These are phyloP conservation scores for Copsychus sechellarum DNA, from an alignment of 2,113 vertebrate species.

Conservation along the genomic window DNA sequence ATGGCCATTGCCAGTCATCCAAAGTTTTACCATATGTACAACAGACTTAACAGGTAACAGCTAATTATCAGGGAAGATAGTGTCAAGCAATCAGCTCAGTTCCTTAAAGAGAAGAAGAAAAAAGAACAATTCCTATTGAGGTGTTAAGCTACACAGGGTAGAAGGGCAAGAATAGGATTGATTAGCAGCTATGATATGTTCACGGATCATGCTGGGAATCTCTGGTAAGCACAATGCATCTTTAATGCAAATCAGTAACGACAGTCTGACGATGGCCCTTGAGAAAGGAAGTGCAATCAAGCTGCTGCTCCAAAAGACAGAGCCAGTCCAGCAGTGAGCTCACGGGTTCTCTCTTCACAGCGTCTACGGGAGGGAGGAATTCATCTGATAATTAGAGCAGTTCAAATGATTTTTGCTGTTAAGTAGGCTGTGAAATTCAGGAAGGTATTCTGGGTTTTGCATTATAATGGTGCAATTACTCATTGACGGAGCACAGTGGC, in stretches of 20 bases:
- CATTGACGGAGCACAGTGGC: background rate
- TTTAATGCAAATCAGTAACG: conserved; percentile 59
- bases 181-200: conserved; percentile 57
- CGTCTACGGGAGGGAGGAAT: background rate
- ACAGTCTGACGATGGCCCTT: conserved; percentile 24
- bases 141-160: conserved; percentile 1
- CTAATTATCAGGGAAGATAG: conserved; percentile 1
- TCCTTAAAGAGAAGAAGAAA: background rate
- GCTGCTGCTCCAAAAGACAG: background rate
- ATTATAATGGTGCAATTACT: conserved; percentile 18
- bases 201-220: conserved; percentile 47
- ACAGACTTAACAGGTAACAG: conserved; percentile 1
- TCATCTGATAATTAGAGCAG: conserved; percentile 2
- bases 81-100: background rate
- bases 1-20: background rate
- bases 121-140: background rate
- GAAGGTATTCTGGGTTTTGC: conserved; percentile 9
- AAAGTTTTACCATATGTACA: background rate
- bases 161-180: conserved; percentile 61
- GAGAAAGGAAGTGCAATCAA: conserved; percentile 59
- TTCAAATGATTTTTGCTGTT: conserved; percentile 30
- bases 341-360: background rate
- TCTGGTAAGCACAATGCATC: conserved; percentile 55
- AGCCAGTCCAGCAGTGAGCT: background rate
- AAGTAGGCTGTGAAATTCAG: conserved; percentile 47